Percentiles rank a stretch among this genome's conserved stretches.
Conservation (phyloP, 2,797 vertebrate genomes). For the Dicrostonyx torquatus region DNA sequence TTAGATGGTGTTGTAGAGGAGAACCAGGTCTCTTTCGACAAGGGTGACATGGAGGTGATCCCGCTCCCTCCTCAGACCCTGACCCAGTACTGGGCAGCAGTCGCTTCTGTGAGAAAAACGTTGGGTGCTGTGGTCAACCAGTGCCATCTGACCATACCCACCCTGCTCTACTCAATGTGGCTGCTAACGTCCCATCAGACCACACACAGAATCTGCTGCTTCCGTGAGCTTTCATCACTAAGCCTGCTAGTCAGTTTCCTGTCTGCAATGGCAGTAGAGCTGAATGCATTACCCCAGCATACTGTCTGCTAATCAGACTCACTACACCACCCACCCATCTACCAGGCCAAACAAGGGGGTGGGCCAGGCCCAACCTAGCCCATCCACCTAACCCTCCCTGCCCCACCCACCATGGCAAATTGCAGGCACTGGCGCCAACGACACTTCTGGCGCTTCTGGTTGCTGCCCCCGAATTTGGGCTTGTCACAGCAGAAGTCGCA, state of each 20-base stretch:
- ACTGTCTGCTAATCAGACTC: constrained; percentile 3
- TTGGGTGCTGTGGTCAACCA: background rate
- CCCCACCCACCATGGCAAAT: constrained; percentile 90
- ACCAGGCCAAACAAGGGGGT: background rate
- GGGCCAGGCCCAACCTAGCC: background rate
- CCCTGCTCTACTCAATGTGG: background rate
- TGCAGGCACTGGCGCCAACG: constrained; percentile 93
- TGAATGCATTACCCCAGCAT: background rate
- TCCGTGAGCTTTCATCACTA: background rate
- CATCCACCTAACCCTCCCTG: constrained; percentile 37
- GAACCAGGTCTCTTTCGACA: constrained; percentile 65
- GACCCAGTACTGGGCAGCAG: constrained; percentile 79
- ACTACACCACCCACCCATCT: constrained; percentile 70
- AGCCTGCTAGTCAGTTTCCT: background rate
- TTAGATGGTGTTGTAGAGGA: constrained; percentile 4
- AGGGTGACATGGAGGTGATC: constrained; percentile 22
- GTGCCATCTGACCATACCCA: background rate
- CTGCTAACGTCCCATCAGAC: background rate
- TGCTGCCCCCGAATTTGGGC: constrained; percentile 95
- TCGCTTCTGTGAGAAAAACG: constrained; percentile 80
- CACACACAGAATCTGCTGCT: background rate
- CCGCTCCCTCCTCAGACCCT: constrained; percentile 72
- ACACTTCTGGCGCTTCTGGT: constrained; percentile 95
- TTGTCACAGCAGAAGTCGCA: constrained; percentile 96
- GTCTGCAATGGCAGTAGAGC: constrained; percentile 18